These are phyloP conservation scores for Hypotaenidia okinawae DNA, from an alignment of 2,797 vertebrate genomes.

Conservation along the genomic window DNA sequence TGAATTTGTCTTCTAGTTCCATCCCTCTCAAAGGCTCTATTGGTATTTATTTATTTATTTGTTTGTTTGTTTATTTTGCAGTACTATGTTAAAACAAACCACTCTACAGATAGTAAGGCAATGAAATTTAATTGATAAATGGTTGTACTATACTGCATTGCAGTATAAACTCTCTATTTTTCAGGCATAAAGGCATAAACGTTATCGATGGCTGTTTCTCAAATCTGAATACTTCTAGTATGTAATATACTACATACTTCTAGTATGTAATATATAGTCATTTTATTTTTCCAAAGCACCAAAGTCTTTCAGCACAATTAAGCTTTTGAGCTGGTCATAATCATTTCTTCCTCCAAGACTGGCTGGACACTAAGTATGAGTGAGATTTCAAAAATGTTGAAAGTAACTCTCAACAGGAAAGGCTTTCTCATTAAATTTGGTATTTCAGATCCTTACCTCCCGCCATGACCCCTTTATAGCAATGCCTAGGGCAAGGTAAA, in stretches of 20 bases:
- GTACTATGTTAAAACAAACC: neutral
- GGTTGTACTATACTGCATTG: neutral
- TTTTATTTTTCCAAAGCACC: neutral
- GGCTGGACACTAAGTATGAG: neutral
- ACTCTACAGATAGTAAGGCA: neutral
- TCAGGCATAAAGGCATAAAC: neutral
- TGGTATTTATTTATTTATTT: neutral
- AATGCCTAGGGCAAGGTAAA: neutral
- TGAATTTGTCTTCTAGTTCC: neutral
- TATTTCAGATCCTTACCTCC: neutral
- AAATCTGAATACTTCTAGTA: neutral
- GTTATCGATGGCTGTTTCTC: neutral
- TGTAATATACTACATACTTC: neutral
- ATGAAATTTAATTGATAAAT: neutral
- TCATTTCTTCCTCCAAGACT: neutral
- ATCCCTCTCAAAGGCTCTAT: neutral
- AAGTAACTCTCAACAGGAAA: neutral
- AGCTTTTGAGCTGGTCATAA: neutral
- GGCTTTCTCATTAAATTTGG: neutral
- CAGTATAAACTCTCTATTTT: neutral
- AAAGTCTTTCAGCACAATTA: neutral
- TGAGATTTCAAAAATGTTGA: neutral
- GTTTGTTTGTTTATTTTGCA: neutral
- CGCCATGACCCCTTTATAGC: neutral
- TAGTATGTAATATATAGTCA: neutral